Conservation (phyloP, 2,888 invertebrate genomes). For the Dexiosoma caninum region DNA sequence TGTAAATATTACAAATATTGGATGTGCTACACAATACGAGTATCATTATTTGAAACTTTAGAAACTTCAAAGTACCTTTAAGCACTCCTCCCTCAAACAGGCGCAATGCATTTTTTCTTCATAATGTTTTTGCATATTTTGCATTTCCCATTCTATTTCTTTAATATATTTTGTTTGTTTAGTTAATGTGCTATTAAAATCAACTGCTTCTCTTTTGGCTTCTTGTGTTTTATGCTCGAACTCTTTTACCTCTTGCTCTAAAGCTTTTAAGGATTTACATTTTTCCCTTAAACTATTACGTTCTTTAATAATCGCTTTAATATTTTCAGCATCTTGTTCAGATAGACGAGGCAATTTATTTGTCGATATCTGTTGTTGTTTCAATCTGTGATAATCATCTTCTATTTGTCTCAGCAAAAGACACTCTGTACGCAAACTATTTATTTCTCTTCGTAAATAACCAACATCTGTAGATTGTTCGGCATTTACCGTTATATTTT, state of each 20-base stretch:
- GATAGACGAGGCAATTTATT: conserved; percentile 14
- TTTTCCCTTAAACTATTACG: conserved; percentile 70
- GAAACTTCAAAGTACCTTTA: conserved; percentile 57
- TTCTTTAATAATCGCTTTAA: conserved; percentile 69
- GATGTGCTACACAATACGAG: too few species aligned
- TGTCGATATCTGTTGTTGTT: conserved; percentile 28
- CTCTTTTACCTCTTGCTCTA: conserved; percentile 62
- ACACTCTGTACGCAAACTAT: conserved; percentile 70
- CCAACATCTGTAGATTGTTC: conserved; percentile 69
- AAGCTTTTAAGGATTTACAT: conserved; percentile 61
- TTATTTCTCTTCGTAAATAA: conserved; percentile 71
- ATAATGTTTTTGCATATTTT: conserved; percentile 70
- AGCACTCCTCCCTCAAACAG: conserved; percentile 66
- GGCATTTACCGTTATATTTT: conserved; percentile 65
- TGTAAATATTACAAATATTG: conserved; percentile 17
- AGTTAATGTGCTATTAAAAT: conserved; percentile 61
- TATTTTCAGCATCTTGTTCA: conserved; percentile 67
- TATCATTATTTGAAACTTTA: background rate
- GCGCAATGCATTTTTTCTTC: conserved; percentile 67
- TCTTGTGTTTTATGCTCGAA: conserved; percentile 64
- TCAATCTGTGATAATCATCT: conserved; percentile 64
- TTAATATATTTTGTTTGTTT: conserved; percentile 65
- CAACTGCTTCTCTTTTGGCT: conserved; percentile 56
- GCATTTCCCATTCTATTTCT: conserved; percentile 69
- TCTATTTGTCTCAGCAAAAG: conserved; percentile 68